Base-by-base conservation (phyloP, 2,797 vertebrate species). In the Graptemys geographica region DNA sequence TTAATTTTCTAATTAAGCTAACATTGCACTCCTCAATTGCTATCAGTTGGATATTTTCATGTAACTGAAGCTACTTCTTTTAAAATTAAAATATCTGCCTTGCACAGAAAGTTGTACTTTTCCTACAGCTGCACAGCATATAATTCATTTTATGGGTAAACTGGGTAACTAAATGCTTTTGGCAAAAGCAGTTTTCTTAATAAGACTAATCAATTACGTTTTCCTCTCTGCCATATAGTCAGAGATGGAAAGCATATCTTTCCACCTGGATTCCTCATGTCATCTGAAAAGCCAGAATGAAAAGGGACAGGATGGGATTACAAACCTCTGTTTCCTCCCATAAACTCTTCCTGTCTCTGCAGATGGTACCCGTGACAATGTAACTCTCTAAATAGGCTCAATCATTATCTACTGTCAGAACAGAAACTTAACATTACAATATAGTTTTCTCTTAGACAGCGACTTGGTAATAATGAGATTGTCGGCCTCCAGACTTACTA, bases 1-100 rank as follows among this genome's bases (percentile, higher is more conserved):
- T 97, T 97, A 97, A 91, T 95, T 97, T 97, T 94, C 83, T 95
- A 91, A 96, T 98, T 97, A 97, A 98, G 90, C 96, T 96, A 88
- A 96, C 88, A 97, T 94, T 95, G 86, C 23, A 89, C 95, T 97
- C 97, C 97, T 97, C 92, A 93, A 98, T 97, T 98, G 90, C 28
- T 91, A 15, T 96, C 49, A 52, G 0, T 86, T 62, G 85, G 92
- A 91, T 82, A 62, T 49, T 80, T 88, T 27, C 1, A 87, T 51
- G 74, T 25, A 81, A 33, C 49, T 92, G 52, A 90, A 90, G 56
- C 57, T 86, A 41, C 33, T 11, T 94, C 28, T 11, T 94, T 51
- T 84, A 51, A 89, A 90, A 84, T 52, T 5, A 92, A 85, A 81
- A 62, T 89, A 87, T 94, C 89, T 95, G 90, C 74, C 49, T 81